A percentile compares a stretch with the other conserved stretches of the same genome.
These are phyloP conservation scores for Sebastes diploproa DNA, from an alignment of 2,797 vertebrate genomes.

Conservation along the genomic window DNA sequence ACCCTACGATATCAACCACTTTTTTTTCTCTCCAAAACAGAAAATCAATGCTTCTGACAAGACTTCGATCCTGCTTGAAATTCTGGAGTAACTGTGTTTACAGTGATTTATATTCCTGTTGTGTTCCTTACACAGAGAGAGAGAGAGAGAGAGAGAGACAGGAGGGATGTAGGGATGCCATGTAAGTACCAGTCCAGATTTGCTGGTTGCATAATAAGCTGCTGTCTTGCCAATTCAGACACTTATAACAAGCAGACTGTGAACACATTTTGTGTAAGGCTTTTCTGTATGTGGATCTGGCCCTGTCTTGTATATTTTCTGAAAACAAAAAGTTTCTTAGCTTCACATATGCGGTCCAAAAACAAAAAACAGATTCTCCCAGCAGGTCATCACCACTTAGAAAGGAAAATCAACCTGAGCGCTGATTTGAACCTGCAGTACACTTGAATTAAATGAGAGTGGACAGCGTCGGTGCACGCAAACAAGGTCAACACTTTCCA, in stretches of 20 bases:
- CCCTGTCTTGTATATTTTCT: background rate
- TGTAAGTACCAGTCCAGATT: background rate
- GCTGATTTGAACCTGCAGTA: conserved; percentile 20
- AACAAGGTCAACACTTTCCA: conserved; percentile 61
- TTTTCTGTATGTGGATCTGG: background rate
- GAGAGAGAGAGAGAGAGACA: background rate
- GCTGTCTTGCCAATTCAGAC: conserved; percentile 5
- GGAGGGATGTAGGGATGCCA: background rate
- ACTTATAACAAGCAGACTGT: background rate
- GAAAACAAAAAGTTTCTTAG: background rate
- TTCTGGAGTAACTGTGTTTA: conserved; percentile 16
- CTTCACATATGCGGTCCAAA: background rate
- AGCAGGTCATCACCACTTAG: background rate
- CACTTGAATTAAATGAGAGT: conserved; percentile 44
- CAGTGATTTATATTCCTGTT: background rate
- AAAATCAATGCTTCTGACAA: conserved; percentile 44
- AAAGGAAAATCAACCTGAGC: conserved; percentile 13
- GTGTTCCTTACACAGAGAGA: background rate
- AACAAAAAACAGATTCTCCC: background rate
- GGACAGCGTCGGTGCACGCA: conserved; percentile 1
- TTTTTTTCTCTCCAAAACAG: background rate
- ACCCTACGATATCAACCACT: background rate
- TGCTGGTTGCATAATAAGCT: conserved; percentile 21
- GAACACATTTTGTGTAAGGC: background rate
- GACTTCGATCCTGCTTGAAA: conserved; percentile 15